Evolutionary conservation across 2,113 vertebrate species (phyloP).

Genomic region (Planiliza haematocheilus): DNA sequence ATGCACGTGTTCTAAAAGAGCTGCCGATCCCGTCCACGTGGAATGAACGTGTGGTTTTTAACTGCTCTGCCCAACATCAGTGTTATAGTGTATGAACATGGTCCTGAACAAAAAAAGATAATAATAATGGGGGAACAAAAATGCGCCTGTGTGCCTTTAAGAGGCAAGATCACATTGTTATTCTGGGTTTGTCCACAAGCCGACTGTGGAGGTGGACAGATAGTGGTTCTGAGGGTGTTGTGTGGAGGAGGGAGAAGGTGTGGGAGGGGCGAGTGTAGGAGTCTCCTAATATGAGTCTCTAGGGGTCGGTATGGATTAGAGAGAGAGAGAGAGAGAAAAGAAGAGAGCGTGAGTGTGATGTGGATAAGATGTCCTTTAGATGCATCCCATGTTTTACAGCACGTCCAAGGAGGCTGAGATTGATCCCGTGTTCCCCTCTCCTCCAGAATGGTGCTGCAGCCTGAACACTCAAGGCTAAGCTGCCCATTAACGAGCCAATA

Average conservation of each 20-base stretch:
- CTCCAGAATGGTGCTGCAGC: slow-evolving; percentile 54
- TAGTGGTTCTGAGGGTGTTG: slow-evolving; percentile 74
- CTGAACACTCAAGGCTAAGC: slow-evolving; percentile 72
- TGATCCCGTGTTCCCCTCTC: slow-evolving; percentile 55
- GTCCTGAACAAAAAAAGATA: slow-evolving; percentile 22
- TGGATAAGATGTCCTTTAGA: slow-evolving; percentile 65
- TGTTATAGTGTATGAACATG: neutral
- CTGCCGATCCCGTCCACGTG: neutral
- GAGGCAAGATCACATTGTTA: slow-evolving; percentile 81
- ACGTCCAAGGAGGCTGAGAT: slow-evolving; percentile 58
- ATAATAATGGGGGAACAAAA: neutral
- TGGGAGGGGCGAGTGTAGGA: slow-evolving; percentile 74
- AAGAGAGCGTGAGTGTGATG: slow-evolving; percentile 30
- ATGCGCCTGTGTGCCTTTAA: slow-evolving; percentile 73
- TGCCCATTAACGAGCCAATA: slow-evolving; percentile 75
- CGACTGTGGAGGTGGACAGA: slow-evolving; percentile 81
- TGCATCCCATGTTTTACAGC: slow-evolving; percentile 63
- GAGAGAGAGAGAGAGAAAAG: slow-evolving; percentile 27
- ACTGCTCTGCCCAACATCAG: neutral
- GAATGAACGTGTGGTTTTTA: neutral
- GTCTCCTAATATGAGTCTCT: slow-evolving; percentile 77
- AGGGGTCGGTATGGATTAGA: slow-evolving; percentile 66
- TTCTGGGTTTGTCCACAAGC: slow-evolving; percentile 83
- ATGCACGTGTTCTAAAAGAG: neutral
- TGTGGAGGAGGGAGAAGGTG: slow-evolving; percentile 66